Percentiles rank a stretch among this genome's conserved stretches.
phyloP scores from a whole-genome alignment of 2,113 vertebrate species.

The Pseudonaja textilis region DNA sequence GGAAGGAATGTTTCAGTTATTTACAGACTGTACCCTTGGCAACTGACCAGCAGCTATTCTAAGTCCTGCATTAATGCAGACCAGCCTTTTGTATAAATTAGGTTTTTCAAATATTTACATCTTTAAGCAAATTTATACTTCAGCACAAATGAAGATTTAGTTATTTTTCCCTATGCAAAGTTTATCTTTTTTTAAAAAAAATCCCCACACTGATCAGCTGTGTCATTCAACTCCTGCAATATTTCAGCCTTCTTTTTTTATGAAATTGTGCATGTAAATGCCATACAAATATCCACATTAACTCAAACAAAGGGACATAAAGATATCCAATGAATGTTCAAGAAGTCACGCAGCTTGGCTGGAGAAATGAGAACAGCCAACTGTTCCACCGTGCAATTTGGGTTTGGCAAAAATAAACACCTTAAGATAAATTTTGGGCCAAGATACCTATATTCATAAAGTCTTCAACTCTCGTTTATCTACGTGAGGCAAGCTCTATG shows the following conservation, averaged over 20 bases:
- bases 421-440: background rate
- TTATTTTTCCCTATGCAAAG: background rate
- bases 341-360: background rate
- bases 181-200: background rate
- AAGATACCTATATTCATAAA: background rate
- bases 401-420: background rate
- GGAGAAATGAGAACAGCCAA: background rate
- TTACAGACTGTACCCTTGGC: conserved; percentile 21
- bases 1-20: conserved; percentile 33
- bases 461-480: background rate
- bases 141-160: background rate
- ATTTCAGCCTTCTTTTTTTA: background rate
- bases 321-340: background rate
- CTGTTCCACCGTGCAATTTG: background rate
- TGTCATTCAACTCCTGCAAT: background rate
- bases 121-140: conserved; percentile 12
- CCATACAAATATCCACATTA: background rate
- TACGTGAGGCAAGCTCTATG: background rate
- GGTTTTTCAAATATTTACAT: background rate
- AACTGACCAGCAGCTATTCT: conserved; percentile 29
- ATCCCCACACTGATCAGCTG: background rate
- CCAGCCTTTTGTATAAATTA: conserved; percentile 47
- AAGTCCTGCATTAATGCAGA: conserved; percentile 54
- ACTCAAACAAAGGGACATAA: background rate
- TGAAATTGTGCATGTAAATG: background rate